phyloP scores from a whole-genome alignment of 1,140 invertebrate genomes.

The Phortica variegata region DNA sequence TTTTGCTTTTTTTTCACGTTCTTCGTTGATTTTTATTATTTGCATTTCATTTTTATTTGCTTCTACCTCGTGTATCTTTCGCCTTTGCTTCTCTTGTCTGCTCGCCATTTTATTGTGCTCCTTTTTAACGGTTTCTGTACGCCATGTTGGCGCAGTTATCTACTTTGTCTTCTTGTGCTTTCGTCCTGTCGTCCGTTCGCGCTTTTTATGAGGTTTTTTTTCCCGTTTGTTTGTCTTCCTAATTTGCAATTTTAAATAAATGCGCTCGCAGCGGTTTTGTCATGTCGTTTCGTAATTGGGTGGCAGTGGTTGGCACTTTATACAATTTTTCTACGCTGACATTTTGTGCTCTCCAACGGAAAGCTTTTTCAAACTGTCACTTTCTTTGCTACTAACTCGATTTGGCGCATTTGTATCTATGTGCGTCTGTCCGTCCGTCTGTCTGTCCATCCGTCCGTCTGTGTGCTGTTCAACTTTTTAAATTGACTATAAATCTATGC shows the following conservation, averaged over 20 bases:
- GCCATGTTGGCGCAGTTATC: too few relatives aligned
- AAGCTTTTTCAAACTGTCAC: too few relatives aligned
- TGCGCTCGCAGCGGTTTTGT: constrained; percentile 55
- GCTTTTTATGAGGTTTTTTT: too few relatives aligned
- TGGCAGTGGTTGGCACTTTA: constrained; percentile 57
- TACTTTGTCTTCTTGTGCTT: neutral
- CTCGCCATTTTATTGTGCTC: neutral
- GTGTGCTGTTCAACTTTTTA: neutral
- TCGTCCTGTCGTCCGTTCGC: too few relatives aligned
- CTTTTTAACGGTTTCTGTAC: too few relatives aligned
- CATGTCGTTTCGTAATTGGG: constrained; percentile 57
- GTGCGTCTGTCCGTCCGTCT: too few relatives aligned
- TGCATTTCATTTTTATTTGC: constrained; percentile 43
- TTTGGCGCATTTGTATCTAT: constrained; percentile 1
- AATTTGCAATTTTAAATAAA: constrained; percentile 56
- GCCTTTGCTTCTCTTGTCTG: constrained; percentile 4
- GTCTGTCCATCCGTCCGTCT: too few relatives aligned
- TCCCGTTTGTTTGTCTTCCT: constrained; percentile 27
- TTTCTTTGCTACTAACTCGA: too few relatives aligned
- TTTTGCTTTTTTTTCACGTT: too few relatives aligned
- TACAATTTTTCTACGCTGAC: constrained; percentile 32
- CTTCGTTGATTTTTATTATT: constrained; percentile 46
- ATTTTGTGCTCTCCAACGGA: constrained; percentile 8
- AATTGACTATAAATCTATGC: neutral
- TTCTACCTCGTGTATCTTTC: constrained; percentile 19